Evolutionary conservation across 2,113 vertebrate species (phyloP).

Genomic region (Larimichthys polyactis): DNA sequence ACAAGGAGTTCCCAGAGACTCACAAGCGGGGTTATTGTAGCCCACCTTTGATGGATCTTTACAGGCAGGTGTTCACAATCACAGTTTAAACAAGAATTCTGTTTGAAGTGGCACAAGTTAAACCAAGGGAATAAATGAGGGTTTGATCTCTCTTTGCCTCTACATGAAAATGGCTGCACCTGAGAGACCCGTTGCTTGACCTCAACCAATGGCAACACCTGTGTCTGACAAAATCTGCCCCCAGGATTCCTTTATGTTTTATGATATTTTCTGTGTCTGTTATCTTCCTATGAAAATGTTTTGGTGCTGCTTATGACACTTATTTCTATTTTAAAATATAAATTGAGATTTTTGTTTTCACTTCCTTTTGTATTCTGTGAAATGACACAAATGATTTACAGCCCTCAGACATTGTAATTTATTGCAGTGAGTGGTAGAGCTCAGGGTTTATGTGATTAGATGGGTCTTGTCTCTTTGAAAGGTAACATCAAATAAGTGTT

Average conservation of each 20-base stretch:
- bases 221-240: conserved; percentile 33
- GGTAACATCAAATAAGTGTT: conserved; percentile 57
- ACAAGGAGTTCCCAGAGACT: conserved; percentile 54
- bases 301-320: not conserved
- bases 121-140: conserved; percentile 34
- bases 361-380: conserved; percentile 3
- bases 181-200: conserved; percentile 46
- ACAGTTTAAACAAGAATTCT: conserved; percentile 40
- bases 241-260: not conserved
- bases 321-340: not conserved
- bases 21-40: conserved; percentile 15
- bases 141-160: conserved; percentile 67
- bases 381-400: conserved; percentile 40
- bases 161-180: conserved; percentile 62
- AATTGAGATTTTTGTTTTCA: conserved; percentile 2
- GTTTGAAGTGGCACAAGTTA: conserved; percentile 73
- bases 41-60: conserved; percentile 65
- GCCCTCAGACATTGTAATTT: conserved; percentile 24
- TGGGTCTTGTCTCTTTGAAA: conserved; percentile 63
- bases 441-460: conserved; percentile 56
- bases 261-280: not conserved
- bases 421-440: conserved; percentile 17
- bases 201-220: conserved; percentile 54
- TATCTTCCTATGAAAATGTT: conserved; percentile 5
- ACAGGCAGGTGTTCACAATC: conserved; percentile 74